A percentile compares a stretch with the other conserved stretches of the same genome.
These are phyloP conservation scores for Canis aureus DNA, from an alignment of 2,113 vertebrate genomes.

Conservation along the genomic window DNA sequence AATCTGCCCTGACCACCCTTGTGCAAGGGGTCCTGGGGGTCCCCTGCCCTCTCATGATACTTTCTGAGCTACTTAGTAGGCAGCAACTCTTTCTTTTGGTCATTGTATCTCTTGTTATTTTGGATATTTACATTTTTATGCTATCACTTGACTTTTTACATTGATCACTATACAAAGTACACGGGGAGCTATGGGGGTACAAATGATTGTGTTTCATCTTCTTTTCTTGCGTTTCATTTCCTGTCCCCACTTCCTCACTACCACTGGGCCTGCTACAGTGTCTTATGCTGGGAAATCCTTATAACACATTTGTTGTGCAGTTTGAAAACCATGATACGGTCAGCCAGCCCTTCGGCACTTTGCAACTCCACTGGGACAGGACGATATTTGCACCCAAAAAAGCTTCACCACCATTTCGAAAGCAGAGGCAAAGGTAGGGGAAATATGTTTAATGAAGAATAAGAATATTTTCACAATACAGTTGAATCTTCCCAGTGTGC, in stretches of 20 bases:
- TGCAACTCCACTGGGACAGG: not conserved
- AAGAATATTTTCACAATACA: not conserved
- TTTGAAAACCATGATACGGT: not conserved
- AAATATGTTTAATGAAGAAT: not conserved
- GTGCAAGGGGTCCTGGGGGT: too few species aligned
- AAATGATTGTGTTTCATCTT: not conserved
- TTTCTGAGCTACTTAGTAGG: not conserved
- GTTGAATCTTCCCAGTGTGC: not conserved
- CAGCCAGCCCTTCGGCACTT: not conserved
- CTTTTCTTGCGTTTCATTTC: not conserved
- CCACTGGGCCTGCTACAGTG: not conserved
- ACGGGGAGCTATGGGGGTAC: not conserved
- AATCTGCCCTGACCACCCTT: not conserved
- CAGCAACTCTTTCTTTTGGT: not conserved
- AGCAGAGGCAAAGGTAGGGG: not conserved
- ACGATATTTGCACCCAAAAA: not conserved
- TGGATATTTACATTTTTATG: not conserved
- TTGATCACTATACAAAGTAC: not conserved
- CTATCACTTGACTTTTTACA: not conserved
- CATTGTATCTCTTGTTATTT: not conserved
- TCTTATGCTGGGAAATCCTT: not conserved
- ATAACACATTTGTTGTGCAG: not conserved
- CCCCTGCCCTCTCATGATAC: not conserved
- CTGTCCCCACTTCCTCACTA: accelerated
- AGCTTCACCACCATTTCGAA: not conserved